Percentiles rank a stretch among this genome's conserved stretches.
Evolutionary conservation across 2,888 invertebrate genomes (phyloP).

Genomic region (Hedya salicella): DNA sequence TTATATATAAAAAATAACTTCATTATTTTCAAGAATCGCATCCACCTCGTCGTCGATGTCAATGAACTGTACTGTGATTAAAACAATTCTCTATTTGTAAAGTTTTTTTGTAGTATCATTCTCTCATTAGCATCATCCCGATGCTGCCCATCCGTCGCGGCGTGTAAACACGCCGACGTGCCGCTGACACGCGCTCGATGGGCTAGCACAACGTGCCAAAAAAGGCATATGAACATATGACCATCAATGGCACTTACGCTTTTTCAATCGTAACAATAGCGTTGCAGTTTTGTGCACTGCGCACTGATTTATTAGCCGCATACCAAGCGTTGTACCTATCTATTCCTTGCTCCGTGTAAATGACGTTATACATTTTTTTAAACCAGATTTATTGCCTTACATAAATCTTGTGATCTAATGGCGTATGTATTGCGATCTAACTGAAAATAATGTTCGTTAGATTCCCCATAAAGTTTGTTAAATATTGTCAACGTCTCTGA

Average conservation of each 20-base stretch:
- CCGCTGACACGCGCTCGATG: constrained; percentile 67
- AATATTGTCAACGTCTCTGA: neutral
- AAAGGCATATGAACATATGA: constrained; percentile 6
- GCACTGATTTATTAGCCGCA: constrained; percentile 74
- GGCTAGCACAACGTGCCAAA: constrained; percentile 26
- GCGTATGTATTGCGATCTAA: neutral
- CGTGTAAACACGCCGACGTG: constrained; percentile 60
- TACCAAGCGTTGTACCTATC: constrained; percentile 44
- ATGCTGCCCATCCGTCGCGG: constrained; percentile 40
- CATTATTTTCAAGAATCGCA: too few species aligned
- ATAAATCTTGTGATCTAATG: constrained; percentile 23
- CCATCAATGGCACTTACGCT: constrained; percentile 1
- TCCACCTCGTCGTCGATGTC: too few species aligned
- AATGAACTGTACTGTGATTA: neutral
- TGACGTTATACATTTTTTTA: constrained; percentile 22
- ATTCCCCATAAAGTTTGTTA: neutral
- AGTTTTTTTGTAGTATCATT: constrained; percentile 41
- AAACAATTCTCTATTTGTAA: neutral
- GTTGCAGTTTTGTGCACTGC: constrained; percentile 69
- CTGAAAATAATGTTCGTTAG: neutral
- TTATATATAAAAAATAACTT: too few species aligned
- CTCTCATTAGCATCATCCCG: constrained; percentile 36
- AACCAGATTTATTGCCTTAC: constrained; percentile 23
- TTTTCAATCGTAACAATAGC: constrained; percentile 23
- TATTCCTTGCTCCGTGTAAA: constrained; percentile 37